Percentiles rank a stretch among this genome's conserved stretches.
Evolutionary conservation across 2,113 vertebrate species (phyloP).

Genomic region (Atlantisia rogersi): DNA sequence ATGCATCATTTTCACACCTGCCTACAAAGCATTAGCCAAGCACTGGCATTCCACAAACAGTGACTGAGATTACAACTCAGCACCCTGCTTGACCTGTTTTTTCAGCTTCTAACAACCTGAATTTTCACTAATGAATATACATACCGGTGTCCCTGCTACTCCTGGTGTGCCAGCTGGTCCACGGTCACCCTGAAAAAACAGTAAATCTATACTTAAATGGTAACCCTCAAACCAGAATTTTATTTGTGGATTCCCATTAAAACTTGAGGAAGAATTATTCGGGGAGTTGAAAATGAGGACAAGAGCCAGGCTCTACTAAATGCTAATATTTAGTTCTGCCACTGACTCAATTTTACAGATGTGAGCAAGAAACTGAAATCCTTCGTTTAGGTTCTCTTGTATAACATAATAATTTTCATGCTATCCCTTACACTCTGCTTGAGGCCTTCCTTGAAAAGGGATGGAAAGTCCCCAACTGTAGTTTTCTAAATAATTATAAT

Average conservation of each 20-base stretch:
- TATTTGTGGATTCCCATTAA: neutral
- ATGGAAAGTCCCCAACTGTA: neutral
- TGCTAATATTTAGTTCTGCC: neutral
- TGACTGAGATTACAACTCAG: neutral
- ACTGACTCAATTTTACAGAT: neutral
- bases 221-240: neutral
- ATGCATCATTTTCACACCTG: neutral
- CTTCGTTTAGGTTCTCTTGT: neutral
- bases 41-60: neutral
- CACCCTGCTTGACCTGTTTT: neutral
- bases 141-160: conserved; percentile 77
- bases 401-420: neutral
- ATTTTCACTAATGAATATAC: conserved; percentile 49
- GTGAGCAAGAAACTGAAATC: neutral
- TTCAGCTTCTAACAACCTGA: neutral
- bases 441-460: neutral
- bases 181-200: conserved; percentile 82
- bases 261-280: neutral
- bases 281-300: neutral
- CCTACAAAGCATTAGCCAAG: neutral
- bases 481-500: neutral
- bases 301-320: neutral
- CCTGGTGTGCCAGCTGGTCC: conserved; percentile 83
- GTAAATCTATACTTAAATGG: neutral
- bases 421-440: neutral